These are phyloP conservation scores for Oeneis ivallda DNA, from an alignment of 2,888 invertebrate species.

Conservation along the genomic window DNA sequence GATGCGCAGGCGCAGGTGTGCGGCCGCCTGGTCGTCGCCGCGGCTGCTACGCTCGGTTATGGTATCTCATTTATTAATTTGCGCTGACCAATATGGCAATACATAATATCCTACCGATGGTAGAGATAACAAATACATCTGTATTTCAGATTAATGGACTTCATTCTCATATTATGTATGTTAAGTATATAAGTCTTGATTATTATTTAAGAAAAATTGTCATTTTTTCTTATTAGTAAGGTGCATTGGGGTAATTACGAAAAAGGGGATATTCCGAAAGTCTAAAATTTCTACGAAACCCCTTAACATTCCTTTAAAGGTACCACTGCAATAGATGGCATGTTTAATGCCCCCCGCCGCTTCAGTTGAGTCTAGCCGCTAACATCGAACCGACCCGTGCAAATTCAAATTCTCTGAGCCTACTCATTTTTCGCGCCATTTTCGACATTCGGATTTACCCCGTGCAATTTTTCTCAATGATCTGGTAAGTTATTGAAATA, in stretches of 20 bases:
- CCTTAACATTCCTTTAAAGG: no score
- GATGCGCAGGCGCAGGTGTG: conserved; percentile 78
- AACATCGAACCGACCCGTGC: no score
- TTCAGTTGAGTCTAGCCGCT: no score
- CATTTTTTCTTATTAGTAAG: background rate
- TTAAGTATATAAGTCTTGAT: background rate
- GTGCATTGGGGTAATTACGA: background rate
- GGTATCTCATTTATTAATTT: conserved; percentile 80
- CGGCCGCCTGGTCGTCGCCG: conserved; percentile 78
- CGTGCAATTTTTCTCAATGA: no score
- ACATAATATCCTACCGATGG: conserved; percentile 48
- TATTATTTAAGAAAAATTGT: background rate
- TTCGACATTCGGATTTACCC: no score
- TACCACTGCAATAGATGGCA: no score
- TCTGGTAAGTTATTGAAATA: no score
- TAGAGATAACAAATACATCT: conserved; percentile 35
- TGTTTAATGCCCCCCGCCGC: no score
- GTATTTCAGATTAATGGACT: conserved; percentile 12
- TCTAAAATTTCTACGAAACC: no score
- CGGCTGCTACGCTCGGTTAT: conserved; percentile 75
- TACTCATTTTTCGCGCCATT: no score
- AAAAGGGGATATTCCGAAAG: background rate
- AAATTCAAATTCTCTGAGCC: no score
- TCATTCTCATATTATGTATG: background rate
- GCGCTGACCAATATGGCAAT: conserved; percentile 65